Base-by-base conservation (phyloP, 2,113 vertebrate species). In the Phoxinus phoxinus region DNA sequence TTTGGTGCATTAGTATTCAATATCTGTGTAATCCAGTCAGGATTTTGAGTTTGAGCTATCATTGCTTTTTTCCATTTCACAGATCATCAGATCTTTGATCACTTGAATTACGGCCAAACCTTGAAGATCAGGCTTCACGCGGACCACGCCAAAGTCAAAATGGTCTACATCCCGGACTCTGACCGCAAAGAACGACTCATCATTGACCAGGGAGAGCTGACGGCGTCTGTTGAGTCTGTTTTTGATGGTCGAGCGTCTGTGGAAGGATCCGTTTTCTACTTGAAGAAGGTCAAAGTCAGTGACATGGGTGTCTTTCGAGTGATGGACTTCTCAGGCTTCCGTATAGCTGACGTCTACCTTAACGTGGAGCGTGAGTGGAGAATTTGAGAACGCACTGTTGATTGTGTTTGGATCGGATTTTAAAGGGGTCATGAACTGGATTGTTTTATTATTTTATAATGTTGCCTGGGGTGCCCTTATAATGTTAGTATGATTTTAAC, bases 61-160 rank as follows among this genome's bases (percentile, higher is more conserved):
- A 19, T 27, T 27, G 2, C 41, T n/a, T 44, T 59, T 84, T 46
- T 10, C 4, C 41, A 19, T 27, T 37, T 11, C 23, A 37, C 87
- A 95, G 94, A 93, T 63, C 94, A 95, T 87, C 92, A 93, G 81
- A 84, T n/a, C 65, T 94, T 95, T 69, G 3, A 83, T 8, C 86
- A 25, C 2, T 80, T 89, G 19, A 0, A 84, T 0, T 90, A 93
- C 1, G 91, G 90, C 25, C 87, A 41, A 11, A 93, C 93, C 65
- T 65, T 95, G 81, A 93, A 85, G 87, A 91, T 94, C 77, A 93
- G 91, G 41, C 93, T 95, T 65, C 91, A 93, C 86, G 58, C 90
- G 74, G 72, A 91, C 69, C 63, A 92, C 27, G 88, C 91, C 82
- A 83, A 83, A 6, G 69, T 93, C 3, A 94, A 85, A 81, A 67